phyloP scores from a whole-genome alignment of 2,797 vertebrate species.

The Limnodromus scolopaceus region DNA sequence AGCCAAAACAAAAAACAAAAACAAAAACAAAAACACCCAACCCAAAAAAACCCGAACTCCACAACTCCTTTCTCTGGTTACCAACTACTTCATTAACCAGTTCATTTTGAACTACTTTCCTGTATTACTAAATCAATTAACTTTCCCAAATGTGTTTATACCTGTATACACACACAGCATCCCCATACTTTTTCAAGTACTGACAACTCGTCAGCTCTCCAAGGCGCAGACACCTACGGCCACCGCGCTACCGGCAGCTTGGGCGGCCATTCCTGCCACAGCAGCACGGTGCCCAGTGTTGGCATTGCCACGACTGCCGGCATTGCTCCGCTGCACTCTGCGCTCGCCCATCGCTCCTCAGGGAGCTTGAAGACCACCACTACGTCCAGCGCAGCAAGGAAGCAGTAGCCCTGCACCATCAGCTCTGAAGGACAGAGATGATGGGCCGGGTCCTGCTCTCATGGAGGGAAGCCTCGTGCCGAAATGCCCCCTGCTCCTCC shows the following conservation, averaged over 20 bases:
- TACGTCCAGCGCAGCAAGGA: background rate
- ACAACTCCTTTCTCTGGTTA: background rate
- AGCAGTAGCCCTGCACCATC: background rate
- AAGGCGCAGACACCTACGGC: accelerated
- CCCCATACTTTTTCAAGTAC: background rate
- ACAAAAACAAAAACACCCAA: background rate
- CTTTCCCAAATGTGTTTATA: background rate
- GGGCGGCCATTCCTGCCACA: accelerated
- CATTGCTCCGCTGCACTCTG: accelerated
- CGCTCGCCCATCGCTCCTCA: accelerated
- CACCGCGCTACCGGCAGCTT: accelerated
- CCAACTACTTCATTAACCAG: background rate
- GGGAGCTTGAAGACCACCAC: background rate
- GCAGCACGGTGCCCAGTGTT: accelerated
- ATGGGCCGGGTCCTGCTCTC: background rate
- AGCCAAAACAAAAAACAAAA: background rate
- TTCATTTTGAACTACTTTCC: background rate
- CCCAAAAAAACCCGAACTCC: background rate
- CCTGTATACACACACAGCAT: background rate
- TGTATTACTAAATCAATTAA: background rate
- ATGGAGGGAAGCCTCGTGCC: background rate
- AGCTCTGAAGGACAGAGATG: background rate
- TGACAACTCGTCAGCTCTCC: background rate
- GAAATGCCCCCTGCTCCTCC: background rate
- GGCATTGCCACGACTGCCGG: accelerated